Evolutionary conservation across 2,797 vertebrate species (phyloP).

Genomic region (Tinamus major): DNA sequence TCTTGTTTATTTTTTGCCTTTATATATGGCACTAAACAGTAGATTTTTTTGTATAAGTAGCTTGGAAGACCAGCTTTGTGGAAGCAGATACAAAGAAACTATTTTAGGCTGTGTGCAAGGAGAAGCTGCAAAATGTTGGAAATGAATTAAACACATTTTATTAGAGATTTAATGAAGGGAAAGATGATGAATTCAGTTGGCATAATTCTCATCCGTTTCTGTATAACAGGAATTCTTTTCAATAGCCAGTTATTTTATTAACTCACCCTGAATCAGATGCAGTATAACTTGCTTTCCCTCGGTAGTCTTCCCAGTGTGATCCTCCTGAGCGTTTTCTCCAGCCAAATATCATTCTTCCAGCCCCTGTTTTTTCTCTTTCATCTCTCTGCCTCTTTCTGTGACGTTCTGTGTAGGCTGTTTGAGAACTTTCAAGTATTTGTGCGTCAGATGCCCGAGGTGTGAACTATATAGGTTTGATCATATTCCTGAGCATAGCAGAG

Average conservation of each 20-base stretch:
- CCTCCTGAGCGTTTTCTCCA: background rate
- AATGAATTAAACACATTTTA: background rate
- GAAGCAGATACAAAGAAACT: background rate
- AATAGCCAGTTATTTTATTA: background rate
- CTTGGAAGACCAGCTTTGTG: background rate
- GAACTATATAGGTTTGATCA: background rate
- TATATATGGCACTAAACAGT: background rate
- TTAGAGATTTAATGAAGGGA: background rate
- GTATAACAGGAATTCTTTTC: background rate
- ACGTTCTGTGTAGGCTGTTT: background rate
- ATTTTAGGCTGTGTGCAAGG: background rate
- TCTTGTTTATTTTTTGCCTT: background rate
- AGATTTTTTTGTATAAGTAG: fast-evolving
- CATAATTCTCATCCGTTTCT: fast-evolving
- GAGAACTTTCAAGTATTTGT: background rate
- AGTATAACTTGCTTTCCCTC: background rate
- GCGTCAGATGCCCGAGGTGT: background rate
- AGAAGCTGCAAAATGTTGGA: background rate
- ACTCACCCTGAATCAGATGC: background rate
- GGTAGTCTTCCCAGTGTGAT: background rate
- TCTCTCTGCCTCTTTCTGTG: background rate
- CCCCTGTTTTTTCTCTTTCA: background rate
- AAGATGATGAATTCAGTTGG: background rate
- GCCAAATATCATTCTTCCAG: fast-evolving
- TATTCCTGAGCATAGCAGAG: background rate